Percentiles rank a stretch among this genome's conserved stretches.
Evolutionary conservation across 2,797 vertebrate species (phyloP).

Genomic region (Phaenicophaeus curvirostris): DNA sequence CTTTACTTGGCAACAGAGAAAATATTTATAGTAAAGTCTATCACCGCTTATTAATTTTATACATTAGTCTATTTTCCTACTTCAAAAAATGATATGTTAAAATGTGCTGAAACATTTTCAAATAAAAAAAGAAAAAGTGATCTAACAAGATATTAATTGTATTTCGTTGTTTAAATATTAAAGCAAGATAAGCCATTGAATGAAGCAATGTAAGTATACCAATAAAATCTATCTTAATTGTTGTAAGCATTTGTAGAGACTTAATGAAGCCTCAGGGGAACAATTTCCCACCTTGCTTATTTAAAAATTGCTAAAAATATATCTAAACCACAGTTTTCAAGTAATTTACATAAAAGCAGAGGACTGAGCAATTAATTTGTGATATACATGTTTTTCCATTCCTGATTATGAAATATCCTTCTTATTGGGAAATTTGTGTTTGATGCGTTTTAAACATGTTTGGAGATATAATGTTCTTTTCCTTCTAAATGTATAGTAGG

Average conservation of each 20-base stretch:
- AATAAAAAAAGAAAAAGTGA: slow-evolving; percentile 71
- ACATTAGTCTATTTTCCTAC: slow-evolving; percentile 76
- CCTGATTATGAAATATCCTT: slow-evolving; percentile 7
- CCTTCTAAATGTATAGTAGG: not conserved
- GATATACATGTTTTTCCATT: not conserved
- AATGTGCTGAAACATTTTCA: slow-evolving; percentile 76
- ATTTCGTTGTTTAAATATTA: slow-evolving; percentile 73
- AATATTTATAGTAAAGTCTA: slow-evolving; percentile 83
- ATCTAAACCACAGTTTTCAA: not conserved
- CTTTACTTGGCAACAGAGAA: slow-evolving; percentile 78
- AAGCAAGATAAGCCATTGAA: slow-evolving; percentile 57
- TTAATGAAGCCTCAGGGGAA: slow-evolving; percentile 55
- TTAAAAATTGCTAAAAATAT: slow-evolving; percentile 37
- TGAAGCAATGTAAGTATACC: slow-evolving; percentile 72
- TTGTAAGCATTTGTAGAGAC: slow-evolving; percentile 48
- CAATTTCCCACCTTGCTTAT: slow-evolving; percentile 42
- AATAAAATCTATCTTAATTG: slow-evolving; percentile 63
- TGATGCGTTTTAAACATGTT: slow-evolving; percentile 9
- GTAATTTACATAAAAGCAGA: slow-evolving; percentile 33
- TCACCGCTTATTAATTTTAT: slow-evolving; percentile 80
- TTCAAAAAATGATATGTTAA: slow-evolving; percentile 77
- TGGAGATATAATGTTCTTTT: not conserved
- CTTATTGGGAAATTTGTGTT: slow-evolving; percentile 14
- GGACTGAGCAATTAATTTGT: not conserved
- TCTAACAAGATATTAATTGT: slow-evolving; percentile 72